Evolutionary conservation across 2,113 vertebrate species (phyloP), one percentile per base, ranked within the genome.

Genomic region (Istiophorus platypterus): DNA sequence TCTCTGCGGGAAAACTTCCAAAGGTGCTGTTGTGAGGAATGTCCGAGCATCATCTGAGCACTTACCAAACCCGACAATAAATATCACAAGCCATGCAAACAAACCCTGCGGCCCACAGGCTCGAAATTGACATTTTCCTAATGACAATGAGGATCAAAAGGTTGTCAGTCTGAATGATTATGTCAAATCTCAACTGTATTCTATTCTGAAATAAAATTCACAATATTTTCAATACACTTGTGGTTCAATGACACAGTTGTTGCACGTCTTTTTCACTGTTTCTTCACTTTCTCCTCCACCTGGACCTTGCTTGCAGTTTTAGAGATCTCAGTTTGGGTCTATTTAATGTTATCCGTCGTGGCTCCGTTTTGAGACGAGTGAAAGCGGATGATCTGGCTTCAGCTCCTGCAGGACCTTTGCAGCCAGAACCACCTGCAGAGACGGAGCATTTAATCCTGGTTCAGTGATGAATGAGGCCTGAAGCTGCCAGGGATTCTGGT

Each of bases 131-230:
- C 34, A 10, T 66, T 77, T 84, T 79, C n/a, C 59, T 62, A 58
- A 76, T 1, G 22, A 75, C 45, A 22, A 73, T 29, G 64, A 61
- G 76, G 71, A 69, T 59, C 9, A n/a, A 80, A 78, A 65, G 34
- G 54, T 65, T 89, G 84, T 89, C 83, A 62, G 76, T 89, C 65
- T 85, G 86, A 86, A 89, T 77, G 77, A 88, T 83, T 66, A 78
- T 78, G 84, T 93, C 79, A 86, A 84, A 82, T 84, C 54, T 87
- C 56, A 89, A 86, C 79, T 92, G 86, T 92, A 79, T 86, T 91
- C 87, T 91, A 81, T 88, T 92, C 90, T 92, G 85, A 92, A 93
- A 92, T 93, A 92, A 93, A 93, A 88, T 87, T 88, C 86, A 91
- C 85, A 89, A 88, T 94, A 93, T 95, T 94, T 94, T 94, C 89